Conservation (phyloP, 2,797 vertebrate genomes). For the Chaenodraco wilsoni region DNA sequence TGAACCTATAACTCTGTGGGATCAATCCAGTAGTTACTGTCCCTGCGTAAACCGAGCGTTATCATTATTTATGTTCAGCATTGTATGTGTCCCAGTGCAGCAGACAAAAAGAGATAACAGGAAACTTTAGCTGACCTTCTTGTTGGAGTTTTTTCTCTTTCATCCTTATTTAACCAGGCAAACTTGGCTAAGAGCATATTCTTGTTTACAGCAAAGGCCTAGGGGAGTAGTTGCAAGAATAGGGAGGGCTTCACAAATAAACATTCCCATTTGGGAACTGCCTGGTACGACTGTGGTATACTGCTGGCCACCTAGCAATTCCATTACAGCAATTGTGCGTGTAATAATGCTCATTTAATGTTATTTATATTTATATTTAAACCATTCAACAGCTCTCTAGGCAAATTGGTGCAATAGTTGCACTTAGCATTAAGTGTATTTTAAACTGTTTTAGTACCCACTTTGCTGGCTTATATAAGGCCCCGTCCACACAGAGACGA, state of each 20-base stretch:
- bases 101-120: constrained; percentile 12
- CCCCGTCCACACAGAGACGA: not conserved
- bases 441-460: constrained; percentile 17
- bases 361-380: constrained; percentile 34
- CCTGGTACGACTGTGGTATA: constrained; percentile 9
- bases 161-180: constrained; percentile 56
- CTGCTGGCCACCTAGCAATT: constrained; percentile 23
- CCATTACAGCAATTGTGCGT: constrained; percentile 20
- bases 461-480: constrained; percentile 14
- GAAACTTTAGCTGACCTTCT: constrained; percentile 41
- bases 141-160: constrained; percentile 47
- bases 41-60: not conserved
- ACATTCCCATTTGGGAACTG: constrained; percentile 44
- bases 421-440: constrained; percentile 5
- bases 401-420: constrained; percentile 15
- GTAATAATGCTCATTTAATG: constrained; percentile 28
- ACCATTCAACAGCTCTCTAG: constrained; percentile 28
- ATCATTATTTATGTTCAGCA: constrained; percentile 33
- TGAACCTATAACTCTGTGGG: not conserved
- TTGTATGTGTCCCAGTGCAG: constrained; percentile 14
- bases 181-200: constrained; percentile 68
- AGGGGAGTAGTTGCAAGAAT: constrained; percentile 47
- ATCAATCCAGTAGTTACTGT: not conserved
- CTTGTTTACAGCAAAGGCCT: constrained; percentile 68
- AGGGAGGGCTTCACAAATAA: constrained; percentile 43